Evolutionary conservation across 2,888 invertebrate species (phyloP), one percentile per base, ranked within the genome.

Genomic region (Dinocampus coccinellae): DNA sequence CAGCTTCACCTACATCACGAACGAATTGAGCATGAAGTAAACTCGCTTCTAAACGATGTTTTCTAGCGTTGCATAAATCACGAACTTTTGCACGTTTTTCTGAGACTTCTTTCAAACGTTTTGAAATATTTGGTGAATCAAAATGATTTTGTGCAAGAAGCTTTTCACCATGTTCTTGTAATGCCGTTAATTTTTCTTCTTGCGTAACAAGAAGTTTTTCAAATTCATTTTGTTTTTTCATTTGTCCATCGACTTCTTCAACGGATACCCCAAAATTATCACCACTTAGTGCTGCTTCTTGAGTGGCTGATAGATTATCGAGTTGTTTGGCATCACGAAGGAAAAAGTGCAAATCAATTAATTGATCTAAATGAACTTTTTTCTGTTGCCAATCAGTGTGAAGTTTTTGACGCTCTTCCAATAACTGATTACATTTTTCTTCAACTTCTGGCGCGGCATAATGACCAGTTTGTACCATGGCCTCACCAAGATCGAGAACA

Each of bases 141-240:
- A 97, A 98, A 87, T 99, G 98, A 85, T 95, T 93, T 87, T 96
- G 96, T 52, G 93, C 92, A 33, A 98, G 89, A 63, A 99, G 89
- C 86, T 97, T 96, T 73, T 93, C 92, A 0, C 96, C 97, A 83
- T 96, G 96, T 72, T 93, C 93, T 86, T 95, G 93, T 58, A 97
- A 88, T 0, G 94, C 91, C 0, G 92, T 90, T 22, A 97, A 90
- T 88, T 96, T 96, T 86, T 97, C 97, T 78, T 97, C 97, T 89
- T 96, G 93, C 0, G 95, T 94, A 13, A 92, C 92, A 7, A 98
- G 91, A 0, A 98, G 89, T 82, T 97, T 97, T 85, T 97, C 97
- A 85, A 99, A 98, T 2, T 96, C 97, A 80, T 97, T 97, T 80
- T 98, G 97, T 83, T 97, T 97, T 89, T 96, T 97, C 29, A 96